Evolutionary conservation across 2,113 vertebrate genomes (phyloP).

Genomic region (Tringa solitaria): DNA sequence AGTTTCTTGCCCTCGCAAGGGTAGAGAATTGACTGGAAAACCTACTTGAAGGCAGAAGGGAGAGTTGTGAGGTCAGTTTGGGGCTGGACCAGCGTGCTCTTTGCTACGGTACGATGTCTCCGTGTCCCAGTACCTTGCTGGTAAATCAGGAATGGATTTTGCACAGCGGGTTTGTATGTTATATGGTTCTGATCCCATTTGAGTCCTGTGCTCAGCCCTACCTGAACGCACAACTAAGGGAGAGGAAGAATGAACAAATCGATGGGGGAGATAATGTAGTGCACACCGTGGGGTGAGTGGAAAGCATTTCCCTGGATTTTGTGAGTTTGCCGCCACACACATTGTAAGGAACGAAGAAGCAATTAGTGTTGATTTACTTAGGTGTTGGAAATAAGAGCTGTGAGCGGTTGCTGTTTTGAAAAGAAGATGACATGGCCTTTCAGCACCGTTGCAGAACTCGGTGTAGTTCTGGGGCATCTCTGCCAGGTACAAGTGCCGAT

Average conservation of each 20-base stretch:
- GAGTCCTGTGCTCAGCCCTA: background rate
- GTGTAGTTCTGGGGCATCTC: background rate
- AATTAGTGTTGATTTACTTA: background rate
- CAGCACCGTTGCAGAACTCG: accelerated
- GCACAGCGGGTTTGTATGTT: accelerated
- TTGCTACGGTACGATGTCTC: background rate
- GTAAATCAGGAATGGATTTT: background rate
- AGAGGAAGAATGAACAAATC: background rate
- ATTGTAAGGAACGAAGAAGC: background rate
- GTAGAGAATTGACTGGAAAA: background rate
- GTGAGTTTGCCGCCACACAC: background rate
- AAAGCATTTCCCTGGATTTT: background rate
- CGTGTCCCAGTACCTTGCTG: background rate
- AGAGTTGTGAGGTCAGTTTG: background rate
- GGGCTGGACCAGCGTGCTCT: background rate
- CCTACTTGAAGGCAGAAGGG: background rate
- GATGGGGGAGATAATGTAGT: background rate
- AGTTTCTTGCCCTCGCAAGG: background rate
- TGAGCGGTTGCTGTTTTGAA: accelerated
- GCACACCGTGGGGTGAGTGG: background rate
- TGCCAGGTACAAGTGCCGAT: background rate
- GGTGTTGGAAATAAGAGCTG: background rate
- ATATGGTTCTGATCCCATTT: accelerated
- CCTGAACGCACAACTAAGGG: background rate
- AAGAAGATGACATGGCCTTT: background rate